Base-by-base conservation (phyloP, 2,797 vertebrate species). In the Rhinatrema bivittatum region DNA sequence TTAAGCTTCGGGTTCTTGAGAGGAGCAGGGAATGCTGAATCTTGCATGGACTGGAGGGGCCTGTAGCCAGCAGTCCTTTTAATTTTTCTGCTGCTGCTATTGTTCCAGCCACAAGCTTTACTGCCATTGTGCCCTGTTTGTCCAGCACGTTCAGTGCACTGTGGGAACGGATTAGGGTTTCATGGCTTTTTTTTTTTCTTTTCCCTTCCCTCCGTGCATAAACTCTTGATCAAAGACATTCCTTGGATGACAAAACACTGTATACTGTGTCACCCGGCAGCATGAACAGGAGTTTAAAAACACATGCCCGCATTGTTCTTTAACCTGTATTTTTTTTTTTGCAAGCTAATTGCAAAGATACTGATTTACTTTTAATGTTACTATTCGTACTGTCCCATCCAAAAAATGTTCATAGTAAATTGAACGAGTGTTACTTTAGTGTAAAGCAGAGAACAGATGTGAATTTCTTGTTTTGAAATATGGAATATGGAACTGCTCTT, bases 181-280 rank as follows among this genome's bases (percentile, higher is more conserved):
- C 81, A 73, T 70, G 71, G 74, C 72, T 68, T 52, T 62, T 76
- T 78, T 46, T 68, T 64, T 18, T 27, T 62, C 16, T 64, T 18
- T n/a, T n/a, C n/a, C n/a, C n/a, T n/a, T n/a, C 59, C 41, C 50
- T 63, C 60, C 71, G 68, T 79, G 81, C 77, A 81, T 75, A 85
- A 85, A 84, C 82, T 68, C 79, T 62, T 74, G 87, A 88, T 91
- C 88, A 91, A 90, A 91, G 86, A 72, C 87, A 91, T 93, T 90
- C 87, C 82, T 84, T 84, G 81, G 76, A 87, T 90, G 84, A 86
- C 85, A 87, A 86, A 84, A 85, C 71, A 81, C 69, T 78, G 84
- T 81, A 79, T 76, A 77, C 78, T 79, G 78, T 74, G 68, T 62
- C 79, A 76, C 70, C 76, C 70, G 79, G 56, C 35, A 62, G 65